Percentiles rank a stretch among this genome's conserved stretches.
phyloP scores from a whole-genome alignment of 2,888 invertebrate species.

The Platypus cylindrus region DNA sequence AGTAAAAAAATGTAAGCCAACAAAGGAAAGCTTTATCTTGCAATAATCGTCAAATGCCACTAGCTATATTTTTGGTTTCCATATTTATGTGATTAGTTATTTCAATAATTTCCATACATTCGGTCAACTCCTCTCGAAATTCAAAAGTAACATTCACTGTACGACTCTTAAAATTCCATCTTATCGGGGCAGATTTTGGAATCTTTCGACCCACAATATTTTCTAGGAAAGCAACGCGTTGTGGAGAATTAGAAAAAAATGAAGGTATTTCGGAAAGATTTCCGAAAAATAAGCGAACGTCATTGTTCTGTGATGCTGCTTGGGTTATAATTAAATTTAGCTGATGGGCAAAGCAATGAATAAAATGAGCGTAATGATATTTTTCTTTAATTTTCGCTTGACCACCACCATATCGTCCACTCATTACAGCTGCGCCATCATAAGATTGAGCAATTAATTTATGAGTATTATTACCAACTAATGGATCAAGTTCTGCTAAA shows the following conservation, averaged over 20 bases:
- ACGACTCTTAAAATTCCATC: slow-evolving; percentile 10
- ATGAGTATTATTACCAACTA: slow-evolving; percentile 3
- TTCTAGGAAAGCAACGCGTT: slow-evolving; percentile 17
- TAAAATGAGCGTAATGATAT: slow-evolving; percentile 13
- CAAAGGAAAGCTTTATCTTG: slow-evolving; percentile 15
- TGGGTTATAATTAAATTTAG: slow-evolving; percentile 8
- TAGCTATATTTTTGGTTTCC: slow-evolving; percentile 7
- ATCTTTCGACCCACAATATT: slow-evolving; percentile 8
- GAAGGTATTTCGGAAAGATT: slow-evolving; percentile 13
- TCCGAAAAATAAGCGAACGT: slow-evolving; percentile 10
- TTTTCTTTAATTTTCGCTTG: slow-evolving; percentile 14
- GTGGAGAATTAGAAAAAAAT: slow-evolving; percentile 18
- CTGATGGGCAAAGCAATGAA: slow-evolving; percentile 16
- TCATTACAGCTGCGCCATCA: slow-evolving; percentile 15
- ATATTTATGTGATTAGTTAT: no score
- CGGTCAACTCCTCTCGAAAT: slow-evolving; percentile 17
- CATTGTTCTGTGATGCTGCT: slow-evolving; percentile 5
- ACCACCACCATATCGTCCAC: slow-evolving; percentile 11
- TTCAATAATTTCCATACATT: slow-evolving; percentile 18
- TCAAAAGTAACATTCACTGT: slow-evolving; percentile 11
- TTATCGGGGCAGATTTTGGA: slow-evolving; percentile 9
- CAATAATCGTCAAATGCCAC: slow-evolving; percentile 7
- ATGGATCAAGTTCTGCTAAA: slow-evolving; percentile 9
- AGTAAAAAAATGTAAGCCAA: slow-evolving; percentile 20
- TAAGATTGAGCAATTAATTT: slow-evolving; percentile 15